Evolutionary conservation across 2,797 vertebrate genomes (phyloP).

Genomic region (Sus cebifrons): DNA sequence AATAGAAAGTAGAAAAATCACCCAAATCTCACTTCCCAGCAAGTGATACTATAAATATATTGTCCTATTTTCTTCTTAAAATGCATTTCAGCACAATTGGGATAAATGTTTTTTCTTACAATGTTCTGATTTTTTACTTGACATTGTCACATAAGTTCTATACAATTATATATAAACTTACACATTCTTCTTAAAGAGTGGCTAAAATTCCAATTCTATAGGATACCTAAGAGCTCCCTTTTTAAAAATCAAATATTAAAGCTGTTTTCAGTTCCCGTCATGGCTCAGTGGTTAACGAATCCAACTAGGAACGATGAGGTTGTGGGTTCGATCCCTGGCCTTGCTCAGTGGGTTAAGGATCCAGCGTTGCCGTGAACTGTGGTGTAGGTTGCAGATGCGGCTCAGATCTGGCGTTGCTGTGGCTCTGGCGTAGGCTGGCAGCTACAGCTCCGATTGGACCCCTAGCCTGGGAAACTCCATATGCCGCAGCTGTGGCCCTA

Average conservation of each 20-base stretch:
- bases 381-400: too few relatives aligned
- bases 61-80: constrained; percentile 49
- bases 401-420: too few relatives aligned
- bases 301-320: too few relatives aligned
- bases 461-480: too few relatives aligned
- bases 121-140: constrained; percentile 20
- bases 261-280: background rate
- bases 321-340: too few relatives aligned
- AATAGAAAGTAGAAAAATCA: constrained; percentile 49
- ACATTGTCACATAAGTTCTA: constrained; percentile 25
- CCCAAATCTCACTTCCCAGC: background rate
- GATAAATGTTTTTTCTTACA: background rate
- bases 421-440: too few relatives aligned
- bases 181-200: constrained; percentile 4
- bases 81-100: background rate
- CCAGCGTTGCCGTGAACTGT: too few relatives aligned
- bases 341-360: too few relatives aligned
- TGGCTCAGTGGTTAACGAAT: too few relatives aligned
- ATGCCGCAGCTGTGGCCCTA: too few relatives aligned
- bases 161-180: background rate
- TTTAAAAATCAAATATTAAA: background rate
- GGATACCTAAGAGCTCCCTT: background rate
- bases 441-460: too few relatives aligned
- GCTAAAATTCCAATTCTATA: background rate
- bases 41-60: background rate